Base-by-base conservation (phyloP, 2,888 invertebrate genomes). In the Nephrotoma guestfalica region DNA sequence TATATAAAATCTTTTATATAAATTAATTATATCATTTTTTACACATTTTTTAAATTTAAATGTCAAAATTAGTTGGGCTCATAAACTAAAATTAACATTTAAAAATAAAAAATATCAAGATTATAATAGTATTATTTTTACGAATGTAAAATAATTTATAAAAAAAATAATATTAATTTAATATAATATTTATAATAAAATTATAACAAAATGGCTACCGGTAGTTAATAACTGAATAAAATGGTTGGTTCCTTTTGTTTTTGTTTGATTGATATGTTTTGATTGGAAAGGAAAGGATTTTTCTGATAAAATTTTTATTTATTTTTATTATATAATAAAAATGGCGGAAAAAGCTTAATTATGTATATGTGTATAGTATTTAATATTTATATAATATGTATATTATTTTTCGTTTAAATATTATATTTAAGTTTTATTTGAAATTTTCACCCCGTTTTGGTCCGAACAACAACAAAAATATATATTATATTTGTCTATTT, bases 391-490 rank as follows among this genome's bases (percentile, higher is more conserved):
- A 43, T 43, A n/a, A 43, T 43, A 43, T 43, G 6, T 51, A 9
- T 51, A 15, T 30, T 83, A 41, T 83, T n/a, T 83, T 40, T 83
- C 41, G 6, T 83, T 41, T 83, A 13, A 47, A n/a, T 83, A 83
- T 83, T 41, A 13, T 41, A 83, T 83, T 83, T 83, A 83, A 13
- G 11, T 83, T 40, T 41, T 40, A 83, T 41, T 40, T 41, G 42
- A 15, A 84, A 41, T 84, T 84, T 41, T 84, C 84, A 41, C 84
- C 84, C 84, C 84, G 84, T 84, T 84, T 84, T 84, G 84, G 84
- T 84, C 84, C 84, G 84, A 84, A 84, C 84, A 41, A 84, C 71
- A 71, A 71, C 30, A 71, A 71, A 18, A 43, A 43, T 11, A 43
- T 9, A 43, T 30, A 30, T 30, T 30, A 30, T 30, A 2, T 30